Evolutionary conservation across 2,113 vertebrate species (phyloP).

Genomic region (Nanorana parkeri): DNA sequence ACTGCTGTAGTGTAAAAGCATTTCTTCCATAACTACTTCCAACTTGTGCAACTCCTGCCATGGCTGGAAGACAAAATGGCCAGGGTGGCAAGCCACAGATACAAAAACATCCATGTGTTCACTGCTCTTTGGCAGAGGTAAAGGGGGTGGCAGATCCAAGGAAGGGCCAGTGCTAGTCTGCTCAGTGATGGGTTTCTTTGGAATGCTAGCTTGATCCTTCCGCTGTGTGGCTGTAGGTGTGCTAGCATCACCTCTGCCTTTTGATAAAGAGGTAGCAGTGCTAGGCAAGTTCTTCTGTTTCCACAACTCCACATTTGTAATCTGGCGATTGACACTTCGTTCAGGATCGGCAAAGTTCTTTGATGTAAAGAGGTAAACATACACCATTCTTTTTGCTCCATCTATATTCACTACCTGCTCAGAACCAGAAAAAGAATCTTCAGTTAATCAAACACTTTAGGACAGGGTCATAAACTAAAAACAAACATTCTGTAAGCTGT

Average conservation of each 20-base stretch:
- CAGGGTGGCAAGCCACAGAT: conserved; percentile 89
- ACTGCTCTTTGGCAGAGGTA: conserved; percentile 78
- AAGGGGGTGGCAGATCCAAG: conserved; percentile 72
- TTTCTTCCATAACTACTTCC: conserved; percentile 91
- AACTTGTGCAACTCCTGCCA: conserved; percentile 91
- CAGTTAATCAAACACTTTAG: neutral
- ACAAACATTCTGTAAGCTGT: no score
- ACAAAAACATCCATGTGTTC: conserved; percentile 90
- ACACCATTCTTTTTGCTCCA: conserved; percentile 68
- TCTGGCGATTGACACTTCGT: conserved; percentile 82
- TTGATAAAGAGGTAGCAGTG: conserved; percentile 58
- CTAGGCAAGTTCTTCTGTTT: conserved; percentile 89
- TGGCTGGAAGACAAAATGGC: conserved; percentile 90
- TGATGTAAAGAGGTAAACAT: conserved; percentile 83
- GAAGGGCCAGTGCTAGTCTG: conserved; percentile 45
- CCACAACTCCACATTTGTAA: conserved; percentile 80
- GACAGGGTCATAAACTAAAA: neutral
- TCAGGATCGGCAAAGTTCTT: conserved; percentile 72
- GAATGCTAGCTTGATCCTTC: conserved; percentile 58
- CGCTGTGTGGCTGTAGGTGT: conserved; percentile 3
- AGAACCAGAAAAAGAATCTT: conserved; percentile 51
- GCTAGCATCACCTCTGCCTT: conserved; percentile 32
- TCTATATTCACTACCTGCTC: conserved; percentile 83
- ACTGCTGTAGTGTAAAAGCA: conserved; percentile 89
- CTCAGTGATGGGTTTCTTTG: conserved; percentile 56